Evolutionary conservation across 2,797 vertebrate species (phyloP), one percentile per base, ranked within the genome.

Genomic region (Pyrocephalus nanus): DNA sequence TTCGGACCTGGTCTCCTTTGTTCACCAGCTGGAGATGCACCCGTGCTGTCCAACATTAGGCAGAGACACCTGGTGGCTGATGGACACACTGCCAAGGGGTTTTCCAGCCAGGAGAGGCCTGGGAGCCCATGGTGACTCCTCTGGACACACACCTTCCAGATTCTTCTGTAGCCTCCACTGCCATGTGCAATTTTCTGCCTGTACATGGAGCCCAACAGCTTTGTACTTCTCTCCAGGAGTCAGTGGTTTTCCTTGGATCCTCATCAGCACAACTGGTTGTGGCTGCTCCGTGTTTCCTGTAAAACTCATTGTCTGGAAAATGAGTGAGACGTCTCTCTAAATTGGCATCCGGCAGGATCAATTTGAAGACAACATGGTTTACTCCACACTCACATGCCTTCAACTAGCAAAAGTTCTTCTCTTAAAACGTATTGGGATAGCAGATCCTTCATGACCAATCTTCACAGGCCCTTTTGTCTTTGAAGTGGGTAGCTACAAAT

Each of bases 31-130:
- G 15, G 21, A 20, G 21, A n/a, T 6, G 9, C 14, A 18, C 21
- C 42, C 12, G 14, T 2, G 0, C 15, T 6, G 7, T 50, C 69
- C 42, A 13, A 4, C 55, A 36, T 15, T 11, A 2, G 3, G 7
- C 34, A 57, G 92, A 82, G 95, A 90, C 90, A 79, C 10, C 84
- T 71, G 89, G 74, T 47, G 91, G 78, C 45, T 47, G 32, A 57
- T 1, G 71, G 57, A 40, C 27, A 53, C 2, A 12, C 74, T 89
- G 71, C 67, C 42, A 11, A 42, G 29, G 25, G 32, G 21, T 2
- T 34, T 16, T 54, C 20, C 36, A 5, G 12, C 0, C 2, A 0
- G 34, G 19, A 50, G 1, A n/a, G 26, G 18, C 7, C 1, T 4
- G 0, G 32, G 32, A n/a, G 11, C 16, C 66, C 5, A 26, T 23